Evolutionary conservation across 2,113 vertebrate genomes (phyloP).

Genomic region (Rhinolophus sinicus): DNA sequence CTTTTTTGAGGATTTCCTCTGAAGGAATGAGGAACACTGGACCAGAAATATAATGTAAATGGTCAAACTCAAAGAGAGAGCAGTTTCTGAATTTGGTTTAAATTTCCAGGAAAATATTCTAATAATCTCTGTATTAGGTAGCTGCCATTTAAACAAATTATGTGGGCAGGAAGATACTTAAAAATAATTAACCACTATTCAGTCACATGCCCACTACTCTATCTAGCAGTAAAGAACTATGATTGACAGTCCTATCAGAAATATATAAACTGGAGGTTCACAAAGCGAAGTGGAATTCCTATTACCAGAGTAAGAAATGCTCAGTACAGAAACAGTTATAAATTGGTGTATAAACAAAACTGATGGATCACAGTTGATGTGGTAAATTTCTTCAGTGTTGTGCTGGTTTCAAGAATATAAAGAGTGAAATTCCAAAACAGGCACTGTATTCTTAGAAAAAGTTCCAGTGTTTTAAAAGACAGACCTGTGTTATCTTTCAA

Average conservation of each 20-base stretch:
- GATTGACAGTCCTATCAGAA: not conserved
- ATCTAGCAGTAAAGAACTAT: not conserved
- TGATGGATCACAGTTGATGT: not conserved
- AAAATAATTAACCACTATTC: not conserved
- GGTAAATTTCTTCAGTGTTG: not conserved
- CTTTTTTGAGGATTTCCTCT: not conserved
- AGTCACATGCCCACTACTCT: not conserved
- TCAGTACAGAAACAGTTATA: not conserved
- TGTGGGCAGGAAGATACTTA: not conserved
- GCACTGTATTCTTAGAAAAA: not conserved
- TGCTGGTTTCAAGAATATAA: not conserved
- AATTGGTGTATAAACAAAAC: not conserved
- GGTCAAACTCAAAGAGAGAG: not conserved
- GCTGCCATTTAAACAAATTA: not conserved
- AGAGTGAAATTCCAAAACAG: not conserved
- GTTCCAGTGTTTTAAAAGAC: not conserved
- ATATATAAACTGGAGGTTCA: not conserved
- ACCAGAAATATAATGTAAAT: not conserved
- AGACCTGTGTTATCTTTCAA: not conserved
- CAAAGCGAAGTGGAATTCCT: not conserved
- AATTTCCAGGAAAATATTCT: not conserved
- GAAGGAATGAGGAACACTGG: not conserved
- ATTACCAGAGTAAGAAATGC: not conserved
- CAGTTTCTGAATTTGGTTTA: not conserved
- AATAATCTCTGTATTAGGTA: not conserved